These are phyloP conservation scores for Lasioglossum marginatum DNA, from an alignment of 2,888 invertebrate genomes.

Conservation along the genomic window DNA sequence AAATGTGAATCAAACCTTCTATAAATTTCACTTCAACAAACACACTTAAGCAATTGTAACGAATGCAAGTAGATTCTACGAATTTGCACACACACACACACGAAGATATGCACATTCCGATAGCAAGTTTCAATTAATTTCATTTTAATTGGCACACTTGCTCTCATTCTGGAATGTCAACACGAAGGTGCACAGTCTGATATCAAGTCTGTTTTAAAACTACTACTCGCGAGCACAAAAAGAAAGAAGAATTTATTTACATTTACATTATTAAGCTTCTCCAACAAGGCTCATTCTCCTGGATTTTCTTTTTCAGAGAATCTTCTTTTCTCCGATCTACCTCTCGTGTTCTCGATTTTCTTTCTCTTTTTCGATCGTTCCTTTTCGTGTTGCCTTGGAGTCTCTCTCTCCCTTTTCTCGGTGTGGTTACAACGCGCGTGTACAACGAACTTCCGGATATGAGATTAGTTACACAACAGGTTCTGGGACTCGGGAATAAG, in stretches of 20 bases:
- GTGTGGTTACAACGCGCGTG: neutral
- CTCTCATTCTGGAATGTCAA: neutral
- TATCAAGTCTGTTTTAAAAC: neutral
- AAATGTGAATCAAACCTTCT: neutral
- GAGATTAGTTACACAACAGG: slow-evolving; percentile 71
- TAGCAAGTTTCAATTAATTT: neutral
- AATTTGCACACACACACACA: too few relatives aligned
- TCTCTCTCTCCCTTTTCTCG: neutral
- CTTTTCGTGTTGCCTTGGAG: neutral
- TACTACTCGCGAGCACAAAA: neutral
- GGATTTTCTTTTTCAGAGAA: neutral
- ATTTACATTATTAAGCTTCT: neutral
- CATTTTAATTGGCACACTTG: neutral
- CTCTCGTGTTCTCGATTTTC: neutral
- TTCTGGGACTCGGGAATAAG: slow-evolving; percentile 59
- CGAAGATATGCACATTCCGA: neutral
- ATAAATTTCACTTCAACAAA: neutral
- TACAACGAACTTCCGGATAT: slow-evolving; percentile 43
- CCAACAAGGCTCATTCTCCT: neutral
- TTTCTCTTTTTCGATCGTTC: neutral
- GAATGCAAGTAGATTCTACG: neutral
- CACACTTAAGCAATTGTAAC: neutral
- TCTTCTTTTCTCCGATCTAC: neutral
- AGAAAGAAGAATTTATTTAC: neutral
- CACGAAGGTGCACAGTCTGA: neutral